Conservation (phyloP, 2,113 vertebrate genomes). For the Synodontis membranacea region DNA sequence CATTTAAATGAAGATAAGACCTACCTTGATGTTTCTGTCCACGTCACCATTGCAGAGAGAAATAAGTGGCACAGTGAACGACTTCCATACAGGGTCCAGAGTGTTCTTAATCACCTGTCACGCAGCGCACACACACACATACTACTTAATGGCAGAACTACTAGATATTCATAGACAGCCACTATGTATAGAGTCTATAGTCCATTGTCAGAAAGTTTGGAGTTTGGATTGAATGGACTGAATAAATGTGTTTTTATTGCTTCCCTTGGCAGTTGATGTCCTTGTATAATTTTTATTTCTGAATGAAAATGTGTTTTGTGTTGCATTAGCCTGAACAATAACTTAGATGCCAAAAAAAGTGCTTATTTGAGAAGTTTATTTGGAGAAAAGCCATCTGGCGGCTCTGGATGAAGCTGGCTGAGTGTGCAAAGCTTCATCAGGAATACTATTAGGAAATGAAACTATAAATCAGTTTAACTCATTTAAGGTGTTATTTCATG, state of each 20-base stretch:
- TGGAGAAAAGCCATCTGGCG: too few relatives aligned
- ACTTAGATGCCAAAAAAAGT: background rate
- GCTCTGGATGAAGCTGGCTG: background rate
- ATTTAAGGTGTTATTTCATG: background rate
- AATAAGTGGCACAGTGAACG: slow-evolving; percentile 90
- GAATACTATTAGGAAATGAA: background rate
- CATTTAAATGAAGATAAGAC: slow-evolving; percentile 35
- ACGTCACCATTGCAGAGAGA: slow-evolving; percentile 94
- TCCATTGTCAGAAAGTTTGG: background rate
- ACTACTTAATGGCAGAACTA: background rate
- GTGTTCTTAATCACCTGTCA: slow-evolving; percentile 96
- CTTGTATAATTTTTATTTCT: background rate
- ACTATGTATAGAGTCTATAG: background rate
- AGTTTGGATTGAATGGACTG: background rate
- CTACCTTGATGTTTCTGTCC: slow-evolving; percentile 90
- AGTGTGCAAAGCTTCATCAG: background rate
- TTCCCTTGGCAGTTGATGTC: background rate
- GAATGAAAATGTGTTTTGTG: background rate
- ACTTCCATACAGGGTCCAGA: slow-evolving; percentile 91
- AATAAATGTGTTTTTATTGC: background rate
- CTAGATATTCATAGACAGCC: background rate
- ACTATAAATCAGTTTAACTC: background rate
- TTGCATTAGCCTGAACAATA: background rate
- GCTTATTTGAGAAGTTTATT: background rate
- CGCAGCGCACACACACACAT: slow-evolving; percentile 29